These are phyloP conservation scores for Apostichopus parvimensis DNA, from an alignment of 35 echinoderm and acorn worm genomes.

Conservation along the genomic window DNA sequence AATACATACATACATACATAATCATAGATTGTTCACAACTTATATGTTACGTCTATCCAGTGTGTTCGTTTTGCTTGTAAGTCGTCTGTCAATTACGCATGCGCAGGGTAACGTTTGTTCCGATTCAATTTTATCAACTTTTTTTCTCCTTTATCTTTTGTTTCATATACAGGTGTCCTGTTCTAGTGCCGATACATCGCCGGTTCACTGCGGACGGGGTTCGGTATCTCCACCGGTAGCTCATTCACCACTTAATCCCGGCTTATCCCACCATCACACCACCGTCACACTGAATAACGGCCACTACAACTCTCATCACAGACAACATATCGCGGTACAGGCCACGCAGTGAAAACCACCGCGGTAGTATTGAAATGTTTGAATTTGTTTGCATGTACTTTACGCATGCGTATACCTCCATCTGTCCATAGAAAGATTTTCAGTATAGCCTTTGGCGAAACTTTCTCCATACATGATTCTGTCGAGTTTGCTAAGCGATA, in stretches of 20 bases:
- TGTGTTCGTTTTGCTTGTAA: too few relatives aligned
- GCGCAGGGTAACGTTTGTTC: background rate
- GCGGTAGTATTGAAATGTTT: constrained; percentile 6
- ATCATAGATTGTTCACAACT: too few relatives aligned
- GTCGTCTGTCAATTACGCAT: background rate
- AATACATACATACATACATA: too few relatives aligned
- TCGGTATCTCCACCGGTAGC: constrained; percentile 32
- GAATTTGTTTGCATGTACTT: constrained; percentile 6
- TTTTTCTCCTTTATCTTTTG: background rate
- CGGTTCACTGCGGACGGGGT: constrained; percentile 44
- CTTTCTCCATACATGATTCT: too few relatives aligned
- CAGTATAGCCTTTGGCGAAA: too few relatives aligned
- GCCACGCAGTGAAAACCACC: constrained; percentile 35
- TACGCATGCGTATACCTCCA: constrained; percentile 11
- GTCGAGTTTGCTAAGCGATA: too few relatives aligned
- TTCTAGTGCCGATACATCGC: constrained; percentile 46
- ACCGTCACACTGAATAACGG: constrained; percentile 10
- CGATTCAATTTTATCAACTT: too few relatives aligned
- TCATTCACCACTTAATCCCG: constrained; percentile 44
- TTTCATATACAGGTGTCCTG: constrained; percentile 35
- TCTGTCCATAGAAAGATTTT: background rate
- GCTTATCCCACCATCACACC: constrained; percentile 46
- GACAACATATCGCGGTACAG: constrained; percentile 48
- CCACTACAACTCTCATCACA: constrained; percentile 27
- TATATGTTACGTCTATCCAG: too few relatives aligned